Conservation (phyloP, 1,140 invertebrate genomes). For the Zeugodacus cucurbitae region DNA sequence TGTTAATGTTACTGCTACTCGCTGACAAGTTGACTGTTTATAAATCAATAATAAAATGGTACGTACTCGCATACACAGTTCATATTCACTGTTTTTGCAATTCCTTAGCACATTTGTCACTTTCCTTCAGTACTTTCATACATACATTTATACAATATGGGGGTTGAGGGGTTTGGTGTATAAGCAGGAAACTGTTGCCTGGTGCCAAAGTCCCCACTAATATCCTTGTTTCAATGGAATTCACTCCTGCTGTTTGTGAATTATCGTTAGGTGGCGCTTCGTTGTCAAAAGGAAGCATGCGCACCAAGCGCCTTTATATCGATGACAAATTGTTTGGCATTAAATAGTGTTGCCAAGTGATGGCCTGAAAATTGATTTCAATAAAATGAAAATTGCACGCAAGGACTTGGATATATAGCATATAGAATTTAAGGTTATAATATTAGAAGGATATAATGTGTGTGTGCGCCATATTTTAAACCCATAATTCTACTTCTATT, state of each 20-base stretch:
- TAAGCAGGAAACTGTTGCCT: not conserved
- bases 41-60: slow-evolving; percentile 39
- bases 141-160: too few species aligned
- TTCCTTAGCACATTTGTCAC: not conserved
- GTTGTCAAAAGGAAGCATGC: not conserved
- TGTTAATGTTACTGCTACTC: not conserved
- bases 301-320: not conserved
- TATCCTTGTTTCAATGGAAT: not conserved
- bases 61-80: not conserved
- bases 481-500: too few species aligned
- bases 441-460: too few species aligned
- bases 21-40: slow-evolving; percentile 19
- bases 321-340: not conserved
- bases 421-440: too few species aligned
- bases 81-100: not conserved
- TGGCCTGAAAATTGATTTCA: not conserved
- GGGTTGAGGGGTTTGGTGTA: not conserved
- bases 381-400: too few species aligned
- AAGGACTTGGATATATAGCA: too few species aligned
- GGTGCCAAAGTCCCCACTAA: not conserved
- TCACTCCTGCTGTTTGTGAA: not conserved
- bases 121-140: not conserved
- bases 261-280: not conserved
- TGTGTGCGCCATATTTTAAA: too few species aligned
- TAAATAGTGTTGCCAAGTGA: not conserved